Evolutionary conservation across 1,140 invertebrate species (phyloP).

Genomic region (Planococcus citri): DNA sequence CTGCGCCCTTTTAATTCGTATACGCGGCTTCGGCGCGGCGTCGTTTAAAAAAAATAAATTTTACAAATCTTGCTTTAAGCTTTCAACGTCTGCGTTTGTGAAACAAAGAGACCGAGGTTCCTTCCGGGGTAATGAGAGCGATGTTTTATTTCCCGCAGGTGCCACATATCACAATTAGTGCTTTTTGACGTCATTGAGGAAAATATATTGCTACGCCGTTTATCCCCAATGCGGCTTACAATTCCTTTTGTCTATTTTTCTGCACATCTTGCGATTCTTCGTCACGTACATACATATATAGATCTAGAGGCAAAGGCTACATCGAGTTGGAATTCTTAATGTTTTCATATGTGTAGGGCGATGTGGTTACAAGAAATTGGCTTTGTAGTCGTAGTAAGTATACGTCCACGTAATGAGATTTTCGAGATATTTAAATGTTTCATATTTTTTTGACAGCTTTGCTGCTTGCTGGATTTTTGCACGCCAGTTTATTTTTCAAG

Average conservation of each 20-base stretch:
- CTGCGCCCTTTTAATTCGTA: background rate
- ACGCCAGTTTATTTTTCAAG: too few species aligned
- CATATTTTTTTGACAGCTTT: too few species aligned
- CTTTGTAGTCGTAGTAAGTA: too few species aligned
- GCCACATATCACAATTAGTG: conserved; percentile 15
- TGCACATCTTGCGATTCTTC: too few species aligned
- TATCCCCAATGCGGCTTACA: background rate
- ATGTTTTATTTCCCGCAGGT: conserved; percentile 8
- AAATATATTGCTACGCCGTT: background rate
- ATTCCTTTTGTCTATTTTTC: background rate
- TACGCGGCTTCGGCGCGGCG: background rate
- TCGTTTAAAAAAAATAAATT: background rate
- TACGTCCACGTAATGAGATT: too few species aligned
- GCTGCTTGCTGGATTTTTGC: too few species aligned
- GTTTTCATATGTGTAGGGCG: too few species aligned
- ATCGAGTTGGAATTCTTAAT: too few species aligned
- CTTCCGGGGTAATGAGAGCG: conserved; percentile 2
- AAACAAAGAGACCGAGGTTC: background rate
- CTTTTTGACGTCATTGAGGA: conserved; percentile 14
- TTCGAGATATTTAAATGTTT: too few species aligned
- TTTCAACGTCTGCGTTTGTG: background rate
- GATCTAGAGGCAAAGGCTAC: too few species aligned
- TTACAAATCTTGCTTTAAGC: background rate
- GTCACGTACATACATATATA: too few species aligned
- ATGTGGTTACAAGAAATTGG: too few species aligned